Evolutionary conservation across 2,888 invertebrate species (phyloP), one percentile per base, ranked within the genome.

Genomic region (Eupithecia insigniata): DNA sequence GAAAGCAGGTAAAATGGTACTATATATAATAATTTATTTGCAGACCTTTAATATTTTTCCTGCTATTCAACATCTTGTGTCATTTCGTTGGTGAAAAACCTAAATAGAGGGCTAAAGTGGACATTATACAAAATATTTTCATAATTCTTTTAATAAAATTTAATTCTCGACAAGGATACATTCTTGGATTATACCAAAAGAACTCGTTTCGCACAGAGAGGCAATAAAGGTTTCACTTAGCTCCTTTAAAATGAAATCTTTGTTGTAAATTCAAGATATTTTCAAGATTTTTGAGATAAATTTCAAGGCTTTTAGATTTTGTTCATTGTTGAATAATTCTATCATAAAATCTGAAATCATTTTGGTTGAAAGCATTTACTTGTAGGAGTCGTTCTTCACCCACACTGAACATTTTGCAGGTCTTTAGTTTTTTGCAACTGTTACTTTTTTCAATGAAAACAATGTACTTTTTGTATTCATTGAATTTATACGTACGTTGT

Each of bases 61-160:
- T 81, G 80, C 82, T 86, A 86, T 88, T 82, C 80, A 81, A 72
- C 79, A 76, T 22, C 83, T 87, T 86, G 84, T 86, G 78, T 76
- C 81, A 81, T 80, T 80, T 84, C 79, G 75, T 76, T 79, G 70
- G 76, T 76, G 77, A 82, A 82, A 81, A 82, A 79, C 26, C 78
- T 79, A 77, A 84, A 85, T 81, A 78, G 80, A 79, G 72, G 79
- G 70, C 79, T 76, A 76, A 82, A 81, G 76, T 79, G 77, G 76
- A 81, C 76, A 72, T 80, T 82, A 76, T 71, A 72, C 68, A 79
- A 80, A 82, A 78, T 78, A 72, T 80, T 80, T 80, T 79, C 71
- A 77, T 79, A 76, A 79, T 78, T 79, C 70, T 46, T 70, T 76
- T 67, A 76, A 76, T 68, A 55, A 79, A 80, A 76, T 78, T 72